Conservation (phyloP, 1,140 invertebrate species). For the Drosophila asahinai region DNA sequence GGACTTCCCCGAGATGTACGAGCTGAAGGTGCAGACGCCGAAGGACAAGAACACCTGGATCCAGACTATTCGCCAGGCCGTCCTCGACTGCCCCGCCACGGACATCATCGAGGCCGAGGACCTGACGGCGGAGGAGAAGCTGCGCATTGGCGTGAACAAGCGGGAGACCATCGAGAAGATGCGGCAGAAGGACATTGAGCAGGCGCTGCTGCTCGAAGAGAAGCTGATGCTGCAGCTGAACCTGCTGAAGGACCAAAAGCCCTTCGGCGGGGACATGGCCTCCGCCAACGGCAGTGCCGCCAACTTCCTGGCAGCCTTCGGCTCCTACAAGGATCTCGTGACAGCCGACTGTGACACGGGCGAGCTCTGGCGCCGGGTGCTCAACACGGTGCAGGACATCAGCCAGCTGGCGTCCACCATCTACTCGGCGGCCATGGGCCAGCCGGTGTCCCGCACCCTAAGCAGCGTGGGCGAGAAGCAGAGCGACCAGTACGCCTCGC, state of each 20-base stretch:
- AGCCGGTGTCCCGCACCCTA: conserved; percentile 91
- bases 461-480: conserved; percentile 96
- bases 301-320: conserved; percentile 81
- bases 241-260: conserved; percentile 87
- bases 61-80: conserved; percentile 91
- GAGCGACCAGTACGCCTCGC: conserved; percentile 92
- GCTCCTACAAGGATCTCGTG: conserved; percentile 87
- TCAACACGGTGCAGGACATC: conserved; percentile 88
- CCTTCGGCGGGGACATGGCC: conserved; percentile 42
- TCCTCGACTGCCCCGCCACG: conserved; percentile 89
- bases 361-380: conserved; percentile 89
- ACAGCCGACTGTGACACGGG: conserved; percentile 88
- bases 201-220: conserved; percentile 93
- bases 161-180: conserved; percentile 89
- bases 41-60: conserved; percentile 96
- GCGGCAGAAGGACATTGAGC: conserved; percentile 94
- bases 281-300: conserved; percentile 63
- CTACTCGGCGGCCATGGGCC: conserved; percentile 89
- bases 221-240: conserved; percentile 94
- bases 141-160: conserved; percentile 90
- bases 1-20: conserved; percentile 97
- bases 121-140: conserved; percentile 90
- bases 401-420: conserved; percentile 90
- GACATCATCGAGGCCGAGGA: conserved; percentile 87
- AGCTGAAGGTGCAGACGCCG: conserved; percentile 94